phyloP scores from a whole-genome alignment of 2,888 invertebrate genomes.

The Sphinx pinastri region DNA sequence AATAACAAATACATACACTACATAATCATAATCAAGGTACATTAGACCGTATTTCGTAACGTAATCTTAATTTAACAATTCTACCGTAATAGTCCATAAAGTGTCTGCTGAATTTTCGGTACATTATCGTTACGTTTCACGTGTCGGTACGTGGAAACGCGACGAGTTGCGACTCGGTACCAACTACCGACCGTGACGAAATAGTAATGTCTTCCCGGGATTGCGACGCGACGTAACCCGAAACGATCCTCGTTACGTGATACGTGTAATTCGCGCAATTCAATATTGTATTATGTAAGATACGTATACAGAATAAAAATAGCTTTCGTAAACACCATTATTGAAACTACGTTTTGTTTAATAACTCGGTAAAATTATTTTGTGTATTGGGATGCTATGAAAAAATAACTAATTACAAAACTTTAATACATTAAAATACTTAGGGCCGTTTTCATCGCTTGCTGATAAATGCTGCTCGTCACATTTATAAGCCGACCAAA shows the following conservation, averaged over 20 bases:
- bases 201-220: slow-evolving; percentile 75
- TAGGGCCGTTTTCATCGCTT: too few species aligned
- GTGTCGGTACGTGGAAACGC: slow-evolving; percentile 70
- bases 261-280: slow-evolving; percentile 49
- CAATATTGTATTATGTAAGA: slow-evolving; percentile 48
- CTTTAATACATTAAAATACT: too few species aligned
- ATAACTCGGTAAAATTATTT: not conserved
- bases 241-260: slow-evolving; percentile 64
- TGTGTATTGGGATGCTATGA: too few species aligned
- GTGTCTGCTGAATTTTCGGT: slow-evolving; percentile 16
- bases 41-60: not conserved
- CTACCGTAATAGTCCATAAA: not conserved
- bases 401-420: too few species aligned
- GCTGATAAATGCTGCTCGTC: too few species aligned
- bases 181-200: slow-evolving; percentile 59
- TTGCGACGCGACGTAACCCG: slow-evolving; percentile 62
- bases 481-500: too few species aligned
- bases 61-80: not conserved
- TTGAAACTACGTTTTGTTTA: not conserved
- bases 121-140: slow-evolving; percentile 52
- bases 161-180: slow-evolving; percentile 32
- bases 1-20: too few species aligned
- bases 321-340: not conserved
- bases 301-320: slow-evolving; percentile 40
- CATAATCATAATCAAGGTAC: too few species aligned